phyloP scores from a whole-genome alignment of 2,888 invertebrate genomes.

The Drosophila atripex region DNA sequence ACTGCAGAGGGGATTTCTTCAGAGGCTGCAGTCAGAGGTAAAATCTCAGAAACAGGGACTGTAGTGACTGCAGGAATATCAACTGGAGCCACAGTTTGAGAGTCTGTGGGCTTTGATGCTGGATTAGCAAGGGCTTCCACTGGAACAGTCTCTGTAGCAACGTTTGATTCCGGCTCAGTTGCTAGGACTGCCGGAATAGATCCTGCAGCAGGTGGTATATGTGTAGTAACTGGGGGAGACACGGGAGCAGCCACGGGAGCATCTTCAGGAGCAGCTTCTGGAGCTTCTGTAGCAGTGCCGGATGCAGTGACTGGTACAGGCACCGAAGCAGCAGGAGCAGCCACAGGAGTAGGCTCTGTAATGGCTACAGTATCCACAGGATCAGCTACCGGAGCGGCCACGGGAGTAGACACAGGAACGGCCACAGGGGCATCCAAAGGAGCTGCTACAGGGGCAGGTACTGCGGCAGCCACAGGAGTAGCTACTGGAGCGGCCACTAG shows the following conservation, averaged over 20 bases:
- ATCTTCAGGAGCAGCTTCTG: neutral
- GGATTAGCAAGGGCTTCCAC: too few species aligned
- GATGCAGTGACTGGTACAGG: neutral
- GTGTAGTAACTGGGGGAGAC: neutral
- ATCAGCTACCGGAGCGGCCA: neutral
- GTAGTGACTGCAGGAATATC: neutral
- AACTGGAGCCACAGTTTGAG: neutral
- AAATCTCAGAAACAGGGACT: neutral
- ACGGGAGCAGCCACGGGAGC: neutral
- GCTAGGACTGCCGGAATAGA: neutral
- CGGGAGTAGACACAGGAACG: neutral
- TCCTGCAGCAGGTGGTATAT: neutral
- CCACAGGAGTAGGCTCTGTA: neutral
- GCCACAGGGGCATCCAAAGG: neutral
- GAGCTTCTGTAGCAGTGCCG: neutral
- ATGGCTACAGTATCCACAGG: neutral
- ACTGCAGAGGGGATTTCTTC: neutral
- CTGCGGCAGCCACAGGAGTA: neutral
- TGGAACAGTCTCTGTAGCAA: too few species aligned
- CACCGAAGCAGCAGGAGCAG: neutral
- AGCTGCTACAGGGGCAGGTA: neutral
- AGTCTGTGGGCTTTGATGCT: too few species aligned
- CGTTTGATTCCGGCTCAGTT: neutral
- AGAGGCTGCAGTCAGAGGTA: neutral
- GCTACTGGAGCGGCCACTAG: neutral